Conservation (phyloP, 2,888 invertebrate species). For the Mimumesa dahlbomi region DNA sequence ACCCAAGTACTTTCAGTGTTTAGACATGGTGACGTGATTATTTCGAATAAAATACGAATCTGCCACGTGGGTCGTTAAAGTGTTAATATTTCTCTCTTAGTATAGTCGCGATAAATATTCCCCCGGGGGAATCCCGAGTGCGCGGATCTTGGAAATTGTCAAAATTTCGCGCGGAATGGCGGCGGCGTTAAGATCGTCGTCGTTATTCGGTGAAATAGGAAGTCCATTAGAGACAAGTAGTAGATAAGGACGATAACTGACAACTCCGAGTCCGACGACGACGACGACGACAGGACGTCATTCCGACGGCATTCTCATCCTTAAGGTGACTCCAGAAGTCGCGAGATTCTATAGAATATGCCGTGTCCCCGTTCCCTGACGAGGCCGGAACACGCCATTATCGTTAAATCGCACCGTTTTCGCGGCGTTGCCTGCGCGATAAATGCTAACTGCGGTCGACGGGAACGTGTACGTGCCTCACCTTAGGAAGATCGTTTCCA, state of each 20-base stretch:
- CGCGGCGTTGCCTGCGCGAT: conserved; percentile 56
- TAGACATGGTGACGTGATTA: too few species aligned
- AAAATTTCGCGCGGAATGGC: neutral
- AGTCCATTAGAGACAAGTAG: conserved; percentile 60
- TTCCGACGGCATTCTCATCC: conserved; percentile 17
- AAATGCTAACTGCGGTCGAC: conserved; percentile 57
- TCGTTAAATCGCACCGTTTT: conserved; percentile 64
- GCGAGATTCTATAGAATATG: conserved; percentile 24
- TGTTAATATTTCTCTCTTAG: too few species aligned
- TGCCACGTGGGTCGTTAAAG: too few species aligned
- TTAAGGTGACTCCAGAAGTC: neutral
- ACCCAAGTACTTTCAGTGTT: too few species aligned
- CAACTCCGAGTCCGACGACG: conserved; percentile 19
- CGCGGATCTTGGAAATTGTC: neutral
- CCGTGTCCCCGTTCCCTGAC: conserved; percentile 24
- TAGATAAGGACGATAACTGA: conserved; percentile 59
- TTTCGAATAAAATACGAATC: too few species aligned
- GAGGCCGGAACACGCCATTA: conserved; percentile 62
- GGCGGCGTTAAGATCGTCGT: conserved; percentile 10
- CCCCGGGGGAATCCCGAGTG: too few species aligned
- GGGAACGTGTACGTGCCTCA: conserved; percentile 23
- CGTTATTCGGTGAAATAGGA: conserved; percentile 25
- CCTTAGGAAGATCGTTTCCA: conserved; percentile 43
- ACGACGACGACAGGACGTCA: conserved; percentile 29
- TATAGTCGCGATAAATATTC: too few species aligned